These are phyloP conservation scores for Pelobates cultripes DNA, from an alignment of 2,797 vertebrate genomes.

Conservation along the genomic window DNA sequence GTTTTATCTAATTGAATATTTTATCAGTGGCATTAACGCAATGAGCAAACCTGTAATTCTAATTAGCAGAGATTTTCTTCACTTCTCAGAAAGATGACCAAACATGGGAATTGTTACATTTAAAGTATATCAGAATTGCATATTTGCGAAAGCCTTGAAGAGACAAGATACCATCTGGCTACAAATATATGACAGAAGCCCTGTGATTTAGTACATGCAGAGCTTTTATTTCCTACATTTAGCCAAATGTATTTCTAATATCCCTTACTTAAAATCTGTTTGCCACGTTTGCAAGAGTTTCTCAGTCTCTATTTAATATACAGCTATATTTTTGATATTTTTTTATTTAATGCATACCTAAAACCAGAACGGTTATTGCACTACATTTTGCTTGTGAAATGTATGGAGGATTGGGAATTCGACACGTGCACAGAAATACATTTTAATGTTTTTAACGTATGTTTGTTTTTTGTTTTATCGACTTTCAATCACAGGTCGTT, in stretches of 20 bases:
- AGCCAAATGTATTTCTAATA: constrained; percentile 11
- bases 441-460: too few species aligned
- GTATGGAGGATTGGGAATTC: too few species aligned
- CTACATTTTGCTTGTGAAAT: too few species aligned
- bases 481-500: too few species aligned
- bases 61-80: not conserved
- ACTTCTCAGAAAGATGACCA: not conserved
- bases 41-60: not conserved
- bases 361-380: too few species aligned
- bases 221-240: constrained; percentile 5
- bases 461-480: too few species aligned
- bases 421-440: too few species aligned
- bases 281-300: constrained; percentile 7
- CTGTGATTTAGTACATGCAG: constrained; percentile 12
- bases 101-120: not conserved
- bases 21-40: not conserved
- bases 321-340: too few species aligned
- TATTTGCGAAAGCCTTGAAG: constrained; percentile 22
- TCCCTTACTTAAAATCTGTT: not conserved
- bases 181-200: constrained; percentile 19
- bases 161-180: constrained; percentile 22
- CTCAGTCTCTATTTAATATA: too few species aligned
- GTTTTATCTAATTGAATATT: too few species aligned
- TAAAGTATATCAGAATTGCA: not conserved
- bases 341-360: too few species aligned